Base-by-base conservation (phyloP, 2,113 vertebrate genomes). In the Solea solea region DNA sequence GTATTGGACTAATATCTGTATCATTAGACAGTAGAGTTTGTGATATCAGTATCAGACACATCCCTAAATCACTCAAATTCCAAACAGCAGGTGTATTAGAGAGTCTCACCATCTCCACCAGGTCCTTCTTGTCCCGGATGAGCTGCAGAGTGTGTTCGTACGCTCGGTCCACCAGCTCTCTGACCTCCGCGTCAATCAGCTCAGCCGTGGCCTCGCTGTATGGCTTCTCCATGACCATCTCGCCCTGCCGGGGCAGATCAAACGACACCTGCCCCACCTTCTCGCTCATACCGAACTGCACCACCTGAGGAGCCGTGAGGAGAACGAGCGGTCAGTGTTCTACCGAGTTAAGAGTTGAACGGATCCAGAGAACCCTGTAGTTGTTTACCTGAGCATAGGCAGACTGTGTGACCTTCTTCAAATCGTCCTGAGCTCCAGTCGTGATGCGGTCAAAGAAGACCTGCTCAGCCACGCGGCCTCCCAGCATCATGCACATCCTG, bases 211-310 rank as follows among this genome's bases (percentile, higher is more conserved):
- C 95, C 58, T 97, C 96, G 0, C 96, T 97, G 62, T 97, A 97
- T 2, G 96, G 96, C 51, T 97, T 97, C 88, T 97, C 96, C 51
- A 96, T 64, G 0, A 96, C 93, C 94, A 95, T 93, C 71, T 97
- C 96, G 0, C 96, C 96, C 88, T 96, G 95, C 5, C 95, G 95
- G 3, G 96, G 95, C 9, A 96, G 92, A 46, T 97, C 96, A 60
- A 97, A 97, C 54, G 96, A 97, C 78, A 97, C 94, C 87, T 97
- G 96, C 1, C 96, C 96, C 45, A 97, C 95, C 84, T 95, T 96
- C n/a, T 96, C 95, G 39, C 95, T 97, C 96, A 97, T 97, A n/a
- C 96, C 96, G 75, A 97, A 97, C 88, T 97, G 96, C 54, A 96
- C 96, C 69, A 97, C 95, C 96, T 96, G 87, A 8, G 56, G 44